phyloP scores from a whole-genome alignment of 2,888 invertebrate species.

The Polyommatus iphigenia region DNA sequence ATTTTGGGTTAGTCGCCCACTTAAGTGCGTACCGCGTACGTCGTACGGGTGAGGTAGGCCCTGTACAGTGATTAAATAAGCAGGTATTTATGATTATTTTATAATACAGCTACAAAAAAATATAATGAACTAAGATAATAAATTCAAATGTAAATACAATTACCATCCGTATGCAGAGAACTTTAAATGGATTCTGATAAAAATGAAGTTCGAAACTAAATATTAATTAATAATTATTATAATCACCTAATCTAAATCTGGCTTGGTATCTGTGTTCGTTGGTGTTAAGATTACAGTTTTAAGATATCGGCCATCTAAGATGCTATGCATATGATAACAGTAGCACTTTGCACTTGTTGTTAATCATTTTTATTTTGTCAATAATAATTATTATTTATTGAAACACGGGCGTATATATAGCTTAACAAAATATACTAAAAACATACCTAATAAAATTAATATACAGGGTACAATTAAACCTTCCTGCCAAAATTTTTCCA shows the following conservation, averaged over 20 bases:
- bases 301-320: not conserved
- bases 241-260: constrained; percentile 1
- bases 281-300: constrained; percentile 13
- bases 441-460: too few species aligned
- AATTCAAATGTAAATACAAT: not conserved
- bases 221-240: not conserved
- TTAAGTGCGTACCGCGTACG: too few species aligned
- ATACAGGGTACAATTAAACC: too few species aligned
- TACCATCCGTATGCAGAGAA: constrained; percentile 15
- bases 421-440: too few species aligned
- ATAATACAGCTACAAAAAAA: too few species aligned
- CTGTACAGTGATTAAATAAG: too few species aligned
- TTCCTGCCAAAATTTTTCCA: too few species aligned
- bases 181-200: not conserved
- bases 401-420: too few species aligned
- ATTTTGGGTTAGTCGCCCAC: too few species aligned
- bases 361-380: not conserved
- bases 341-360: not conserved
- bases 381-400: not conserved
- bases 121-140: too few species aligned
- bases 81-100: too few species aligned
- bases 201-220: not conserved
- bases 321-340: not conserved
- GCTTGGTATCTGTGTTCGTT: not conserved
- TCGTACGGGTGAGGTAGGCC: too few species aligned